Base-by-base conservation (phyloP, 2,888 invertebrate genomes). In the Tachina fera region DNA sequence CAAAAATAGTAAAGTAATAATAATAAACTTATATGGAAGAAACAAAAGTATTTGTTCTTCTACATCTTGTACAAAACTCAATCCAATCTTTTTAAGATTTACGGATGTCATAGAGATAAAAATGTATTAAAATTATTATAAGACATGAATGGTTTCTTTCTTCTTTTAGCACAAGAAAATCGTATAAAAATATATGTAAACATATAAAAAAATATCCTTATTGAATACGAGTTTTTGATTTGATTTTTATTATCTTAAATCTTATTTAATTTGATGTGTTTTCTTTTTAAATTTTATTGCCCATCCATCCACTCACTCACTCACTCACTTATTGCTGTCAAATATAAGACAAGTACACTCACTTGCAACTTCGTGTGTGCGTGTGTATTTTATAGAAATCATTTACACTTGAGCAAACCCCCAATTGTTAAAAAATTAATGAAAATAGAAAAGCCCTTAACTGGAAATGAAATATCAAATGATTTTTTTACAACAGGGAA, bases 81-180 rank as follows among this genome's bases (percentile, higher is more conserved):
- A 78, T 68, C 65, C 16, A 61, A 78, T 68, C 70, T 76, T 65
- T 60, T 79, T 75, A 58, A 53, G 49, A 41, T 68, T 83, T 84
- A 79, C 70, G 22, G 65, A 49, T 84, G 79, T 79, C 70, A 75
- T 51, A 63, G 51, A 70, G 63, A 65, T 60, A 56, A 79, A 67
- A 84, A 70, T 60, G 43, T 78, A 68, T 83, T 83, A 74, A 83
- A 83, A 70, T 74, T 63, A 70, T n/a, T 8, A 63, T 39, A 61
- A 68, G 60, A 77, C 11, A 16, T 39, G 49, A 14, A 60, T 60
- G 47, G 16, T 41, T 63, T 47, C 43, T 39, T 14, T 22, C 31
- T 49, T 11, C 1, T 70, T 56, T 9, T 22, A 49, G 11, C 72
- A 45, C 14, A 19, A 49, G 19, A 63, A 31, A 63, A 43, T 14